Evolutionary conservation across 1,140 invertebrate genomes (phyloP).

Genomic region (Brachionus angularis): DNA sequence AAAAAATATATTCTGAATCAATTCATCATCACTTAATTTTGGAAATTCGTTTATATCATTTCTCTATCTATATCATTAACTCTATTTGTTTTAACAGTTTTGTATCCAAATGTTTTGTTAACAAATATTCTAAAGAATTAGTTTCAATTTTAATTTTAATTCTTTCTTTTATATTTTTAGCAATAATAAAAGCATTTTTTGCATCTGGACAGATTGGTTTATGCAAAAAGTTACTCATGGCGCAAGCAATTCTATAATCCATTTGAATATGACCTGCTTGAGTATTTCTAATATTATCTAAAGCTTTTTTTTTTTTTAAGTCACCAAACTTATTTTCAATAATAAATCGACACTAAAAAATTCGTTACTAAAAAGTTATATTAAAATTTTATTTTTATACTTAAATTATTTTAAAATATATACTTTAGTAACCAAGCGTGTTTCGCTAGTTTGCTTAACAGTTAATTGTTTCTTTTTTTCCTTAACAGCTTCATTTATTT

Average conservation of each 20-base stretch:
- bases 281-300: constrained; percentile 21
- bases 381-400: background rate
- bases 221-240: background rate
- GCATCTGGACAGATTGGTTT: constrained; percentile 1
- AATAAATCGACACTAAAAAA: constrained; percentile 39
- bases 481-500: background rate
- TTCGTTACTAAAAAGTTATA: no score
- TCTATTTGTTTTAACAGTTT: background rate
- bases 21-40: background rate
- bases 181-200: constrained; percentile 2
- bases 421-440: background rate
- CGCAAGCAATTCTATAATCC: constrained; percentile 20
- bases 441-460: background rate
- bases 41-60: constrained; percentile 9
- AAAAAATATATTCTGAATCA: constrained; percentile 2
- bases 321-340: constrained; percentile 15
- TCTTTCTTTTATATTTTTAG: background rate
- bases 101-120: constrained; percentile 14
- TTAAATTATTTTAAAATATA: background rate
- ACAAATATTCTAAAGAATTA: background rate
- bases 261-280: constrained; percentile 22
- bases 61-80: no score
- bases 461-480: background rate
- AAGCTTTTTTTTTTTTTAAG: background rate
- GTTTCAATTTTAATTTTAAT: background rate